phyloP scores from a whole-genome alignment of 1,140 invertebrate species.

The Lepidotrigona ventralis region DNA sequence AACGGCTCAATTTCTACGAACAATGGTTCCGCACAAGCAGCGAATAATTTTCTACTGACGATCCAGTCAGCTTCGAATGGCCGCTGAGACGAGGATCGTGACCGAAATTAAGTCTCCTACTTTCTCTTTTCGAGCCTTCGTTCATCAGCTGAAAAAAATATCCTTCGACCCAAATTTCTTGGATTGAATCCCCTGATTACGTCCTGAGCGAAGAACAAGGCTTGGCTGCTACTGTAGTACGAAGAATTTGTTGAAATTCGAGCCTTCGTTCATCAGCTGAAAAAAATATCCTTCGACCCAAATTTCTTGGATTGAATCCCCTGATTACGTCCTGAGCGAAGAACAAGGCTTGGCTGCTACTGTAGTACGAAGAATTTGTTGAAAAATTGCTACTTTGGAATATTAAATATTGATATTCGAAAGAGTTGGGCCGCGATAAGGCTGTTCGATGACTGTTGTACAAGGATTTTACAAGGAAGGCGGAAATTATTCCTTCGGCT shows the following conservation, averaged over 20 bases:
- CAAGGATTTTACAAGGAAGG: neutral
- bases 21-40: constrained; percentile 2
- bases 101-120: constrained; percentile 23
- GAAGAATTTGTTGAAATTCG: too few relatives aligned
- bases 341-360: constrained; percentile 32
- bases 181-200: constrained; percentile 56
- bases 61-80: neutral
- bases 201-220: constrained; percentile 44
- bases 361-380: neutral
- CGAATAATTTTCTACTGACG: constrained; percentile 38
- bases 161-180: constrained; percentile 59
- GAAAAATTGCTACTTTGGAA: neutral
- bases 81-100: neutral
- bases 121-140: neutral
- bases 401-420: neutral
- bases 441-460: neutral
- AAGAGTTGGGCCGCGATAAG: neutral
- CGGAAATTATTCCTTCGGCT: neutral
- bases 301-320: constrained; percentile 54
- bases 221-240: neutral
- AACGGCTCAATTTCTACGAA: constrained; percentile 39
- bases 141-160: constrained; percentile 25
- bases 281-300: constrained; percentile 53
- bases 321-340: constrained; percentile 51
- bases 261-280: neutral